Base-by-base conservation (phyloP, 2,888 invertebrate species). In the Apamea sordens region DNA sequence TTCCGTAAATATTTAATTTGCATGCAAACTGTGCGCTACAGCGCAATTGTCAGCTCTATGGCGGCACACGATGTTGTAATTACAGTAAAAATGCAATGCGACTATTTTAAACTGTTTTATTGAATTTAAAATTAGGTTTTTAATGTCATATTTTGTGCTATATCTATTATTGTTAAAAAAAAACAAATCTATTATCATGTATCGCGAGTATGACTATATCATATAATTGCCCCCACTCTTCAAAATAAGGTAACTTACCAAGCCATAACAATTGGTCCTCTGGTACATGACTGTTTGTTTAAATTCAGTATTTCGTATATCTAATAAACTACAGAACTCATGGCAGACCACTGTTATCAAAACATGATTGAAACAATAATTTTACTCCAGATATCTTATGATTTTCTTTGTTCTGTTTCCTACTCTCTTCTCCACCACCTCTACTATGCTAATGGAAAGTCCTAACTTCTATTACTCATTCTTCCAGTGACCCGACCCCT, bases 401-500 rank as follows among this genome's bases (percentile, higher is more conserved):
- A 21, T 28, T 69, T 21, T 21, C 7, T n/a, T 67, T 47, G 1
- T 50, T 41, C 24, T 32, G 10, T 47, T 69, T 13, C 44, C 15
- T 71, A 8, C 36, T 50, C 21, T 28, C 10, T 28, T 28, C 7
- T 28, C 4, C 10, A 47, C 15, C 4, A 24, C 11, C 4, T 36
- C 61, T 15, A 2, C 4, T 50, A 50, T 24, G 10, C 47, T 18
- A n/a, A 5, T 6, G n/a, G 24, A 10, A 10, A 47, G 28, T 24
- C 24, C 11, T 67, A 32, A 64, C 5, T 24, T 61, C 4, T 8
- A 70, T 50, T 53, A 53, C 28, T 80, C n/a, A 28, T 71, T 21
- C 53, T 93, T 94, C 71, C 94, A 97, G 97, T 70, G 94, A 96
- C 84, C 97, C 97, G 2, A 96, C 96, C 0, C 97, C 96, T 0